phyloP scores from a whole-genome alignment of 2,113 vertebrate species.

The Lota lota region DNA sequence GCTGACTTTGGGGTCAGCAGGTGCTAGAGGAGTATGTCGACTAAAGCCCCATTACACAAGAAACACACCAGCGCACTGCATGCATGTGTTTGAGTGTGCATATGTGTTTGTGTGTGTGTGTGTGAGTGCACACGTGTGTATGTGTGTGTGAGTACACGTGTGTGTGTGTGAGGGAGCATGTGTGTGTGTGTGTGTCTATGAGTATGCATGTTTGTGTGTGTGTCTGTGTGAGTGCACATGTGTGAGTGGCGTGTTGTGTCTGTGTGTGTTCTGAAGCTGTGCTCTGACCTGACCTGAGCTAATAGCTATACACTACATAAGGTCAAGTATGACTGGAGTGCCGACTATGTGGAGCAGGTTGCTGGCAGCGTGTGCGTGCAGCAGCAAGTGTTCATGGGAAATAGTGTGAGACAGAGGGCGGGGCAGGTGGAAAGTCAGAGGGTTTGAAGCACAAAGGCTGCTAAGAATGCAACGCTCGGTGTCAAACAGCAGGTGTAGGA shows the following conservation, averaged over 20 bases:
- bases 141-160: slow-evolving; percentile 6
- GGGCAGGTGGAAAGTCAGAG: slow-evolving; percentile 23
- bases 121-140: slow-evolving; percentile 3
- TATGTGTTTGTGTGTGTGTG: neutral
- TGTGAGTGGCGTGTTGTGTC: neutral
- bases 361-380: neutral
- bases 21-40: slow-evolving; percentile 16
- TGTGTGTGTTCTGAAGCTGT: slow-evolving; percentile 5
- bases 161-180: too few relatives aligned
- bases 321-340: slow-evolving; percentile 54
- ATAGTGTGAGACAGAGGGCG: neutral
- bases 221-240: too few relatives aligned
- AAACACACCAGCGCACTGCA: neutral
- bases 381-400: too few relatives aligned
- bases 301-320: slow-evolving; percentile 32
- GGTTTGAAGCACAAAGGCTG: neutral
- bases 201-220: neutral
- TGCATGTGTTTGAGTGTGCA: neutral
- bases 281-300: slow-evolving; percentile 37
- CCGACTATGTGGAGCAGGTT: slow-evolving; percentile 42
- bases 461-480: neutral
- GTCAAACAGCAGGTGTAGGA: neutral
- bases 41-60: neutral
- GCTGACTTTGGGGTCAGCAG: slow-evolving; percentile 37
- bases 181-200: neutral